phyloP scores from a whole-genome alignment of 2,797 vertebrate genomes.

The Aphelocoma californica region DNA sequence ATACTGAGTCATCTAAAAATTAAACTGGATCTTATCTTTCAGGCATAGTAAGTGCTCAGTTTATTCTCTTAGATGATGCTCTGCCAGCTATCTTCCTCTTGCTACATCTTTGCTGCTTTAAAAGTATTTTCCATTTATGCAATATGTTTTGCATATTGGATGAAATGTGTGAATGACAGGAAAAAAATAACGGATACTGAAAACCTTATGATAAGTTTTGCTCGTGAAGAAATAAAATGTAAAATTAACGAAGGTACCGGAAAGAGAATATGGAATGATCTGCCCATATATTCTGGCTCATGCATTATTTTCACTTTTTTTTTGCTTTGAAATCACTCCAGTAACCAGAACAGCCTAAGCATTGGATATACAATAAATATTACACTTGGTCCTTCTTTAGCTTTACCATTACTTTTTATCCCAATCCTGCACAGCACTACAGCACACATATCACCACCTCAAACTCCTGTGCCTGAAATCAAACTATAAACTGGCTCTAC shows the following conservation, averaged over 20 bases:
- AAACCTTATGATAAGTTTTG: background rate
- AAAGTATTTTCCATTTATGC: background rate
- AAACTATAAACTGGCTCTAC: background rate
- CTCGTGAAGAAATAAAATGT: background rate
- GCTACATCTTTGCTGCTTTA: background rate
- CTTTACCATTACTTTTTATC: background rate
- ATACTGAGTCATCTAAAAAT: background rate
- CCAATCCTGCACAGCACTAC: background rate
- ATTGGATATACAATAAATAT: background rate
- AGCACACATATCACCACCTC: background rate
- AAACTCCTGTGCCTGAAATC: background rate
- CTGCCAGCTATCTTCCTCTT: background rate
- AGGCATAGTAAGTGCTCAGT: background rate
- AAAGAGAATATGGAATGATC: background rate
- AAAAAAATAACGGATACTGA: background rate
- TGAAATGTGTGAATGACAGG: background rate
- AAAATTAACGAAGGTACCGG: background rate
- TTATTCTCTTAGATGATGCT: background rate
- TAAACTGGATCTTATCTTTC: background rate
- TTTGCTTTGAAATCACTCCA: background rate
- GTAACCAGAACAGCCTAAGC: background rate
- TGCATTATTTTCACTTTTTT: background rate
- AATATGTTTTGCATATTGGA: background rate
- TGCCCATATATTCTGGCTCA: background rate
- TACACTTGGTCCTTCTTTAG: background rate